Evolutionary conservation across 2,797 vertebrate genomes (phyloP).

Genomic region (Graptemys geographica): DNA sequence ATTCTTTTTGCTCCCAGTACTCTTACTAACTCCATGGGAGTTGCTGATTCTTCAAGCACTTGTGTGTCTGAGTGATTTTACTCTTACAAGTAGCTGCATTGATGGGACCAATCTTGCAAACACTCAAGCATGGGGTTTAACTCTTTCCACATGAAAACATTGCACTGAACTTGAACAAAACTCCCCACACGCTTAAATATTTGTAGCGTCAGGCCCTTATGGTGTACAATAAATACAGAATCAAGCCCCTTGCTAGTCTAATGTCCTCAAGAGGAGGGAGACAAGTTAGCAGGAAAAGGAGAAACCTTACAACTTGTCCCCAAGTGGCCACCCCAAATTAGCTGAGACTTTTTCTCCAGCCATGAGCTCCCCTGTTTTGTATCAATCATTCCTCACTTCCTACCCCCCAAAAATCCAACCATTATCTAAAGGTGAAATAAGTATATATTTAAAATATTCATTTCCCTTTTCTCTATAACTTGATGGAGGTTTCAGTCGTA

Average conservation of each 20-base stretch:
- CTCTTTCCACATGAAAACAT: background rate
- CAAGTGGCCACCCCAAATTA: no score
- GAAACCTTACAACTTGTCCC: background rate
- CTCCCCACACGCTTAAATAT: rapidly evolving
- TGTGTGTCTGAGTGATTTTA: background rate
- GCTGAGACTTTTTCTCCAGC: background rate
- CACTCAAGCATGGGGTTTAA: rapidly evolving
- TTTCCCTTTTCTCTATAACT: background rate
- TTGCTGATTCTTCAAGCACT: background rate
- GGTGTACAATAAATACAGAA: background rate
- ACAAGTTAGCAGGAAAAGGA: background rate
- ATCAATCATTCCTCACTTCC: no score
- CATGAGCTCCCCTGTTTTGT: background rate
- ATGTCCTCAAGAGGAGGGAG: background rate
- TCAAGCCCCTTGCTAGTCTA: background rate
- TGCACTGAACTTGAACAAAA: background rate
- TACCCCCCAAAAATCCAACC: background rate
- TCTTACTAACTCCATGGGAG: background rate
- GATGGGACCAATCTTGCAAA: background rate
- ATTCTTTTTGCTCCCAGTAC: background rate
- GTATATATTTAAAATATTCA: background rate
- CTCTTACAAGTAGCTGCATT: rapidly evolving
- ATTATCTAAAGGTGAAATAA: background rate
- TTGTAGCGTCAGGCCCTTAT: no score
- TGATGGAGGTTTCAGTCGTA: background rate